These are phyloP conservation scores for Aethes cnicana DNA, from an alignment of 2,888 invertebrate genomes.

Conservation along the genomic window DNA sequence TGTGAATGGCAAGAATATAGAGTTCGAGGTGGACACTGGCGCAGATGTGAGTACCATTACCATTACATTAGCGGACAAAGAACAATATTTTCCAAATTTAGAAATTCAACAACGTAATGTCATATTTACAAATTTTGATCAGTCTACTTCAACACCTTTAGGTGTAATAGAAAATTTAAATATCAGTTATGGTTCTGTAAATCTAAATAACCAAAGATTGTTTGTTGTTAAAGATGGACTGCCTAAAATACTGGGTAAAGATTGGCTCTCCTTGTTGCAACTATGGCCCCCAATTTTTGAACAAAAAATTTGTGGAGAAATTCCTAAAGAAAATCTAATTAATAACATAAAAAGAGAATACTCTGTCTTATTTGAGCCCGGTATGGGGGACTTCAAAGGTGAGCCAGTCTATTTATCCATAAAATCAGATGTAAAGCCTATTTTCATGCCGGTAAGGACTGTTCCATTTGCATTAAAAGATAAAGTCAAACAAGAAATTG, in stretches of 20 bases:
- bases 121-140: too few relatives aligned
- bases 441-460: conserved; percentile 15
- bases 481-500: not conserved
- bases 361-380: not conserved
- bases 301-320: not conserved
- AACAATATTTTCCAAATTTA: too few relatives aligned
- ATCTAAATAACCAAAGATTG: too few relatives aligned
- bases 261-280: conserved; percentile 4
- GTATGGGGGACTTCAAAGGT: conserved; percentile 15
- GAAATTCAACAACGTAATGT: too few relatives aligned
- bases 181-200: too few relatives aligned
- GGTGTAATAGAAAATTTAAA: too few relatives aligned
- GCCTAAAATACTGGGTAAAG: conserved; percentile 5
- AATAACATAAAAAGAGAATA: not conserved
- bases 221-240: conserved; percentile 3
- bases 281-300: conserved; percentile 8
- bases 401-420: conserved; percentile 11
- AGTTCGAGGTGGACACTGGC: too few relatives aligned
- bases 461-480: not conserved
- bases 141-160: too few relatives aligned
- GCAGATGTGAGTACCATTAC: too few relatives aligned
- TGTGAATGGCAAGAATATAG: too few relatives aligned
- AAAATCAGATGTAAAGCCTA: not conserved
- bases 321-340: not conserved
- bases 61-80: too few relatives aligned